Percentiles rank a stretch among this genome's conserved stretches.
These are phyloP conservation scores for Tamias sibiricus DNA, from an alignment of 2,113 vertebrate genomes.

Conservation along the genomic window DNA sequence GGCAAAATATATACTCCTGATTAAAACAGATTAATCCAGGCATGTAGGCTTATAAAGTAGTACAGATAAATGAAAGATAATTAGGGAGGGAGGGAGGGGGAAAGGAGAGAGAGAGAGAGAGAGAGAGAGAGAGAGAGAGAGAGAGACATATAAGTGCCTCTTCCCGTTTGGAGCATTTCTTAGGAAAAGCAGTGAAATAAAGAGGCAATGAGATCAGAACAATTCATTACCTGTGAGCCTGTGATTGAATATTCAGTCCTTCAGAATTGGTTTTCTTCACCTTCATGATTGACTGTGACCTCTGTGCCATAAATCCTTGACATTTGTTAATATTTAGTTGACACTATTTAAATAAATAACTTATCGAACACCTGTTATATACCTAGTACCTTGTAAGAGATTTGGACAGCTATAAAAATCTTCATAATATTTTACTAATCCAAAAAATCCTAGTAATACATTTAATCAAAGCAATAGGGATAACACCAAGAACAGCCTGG, in stretches of 20 bases:
- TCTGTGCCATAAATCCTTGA: not conserved
- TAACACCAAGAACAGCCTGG: not conserved
- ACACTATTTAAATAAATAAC: not conserved
- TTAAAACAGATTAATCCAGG: not conserved
- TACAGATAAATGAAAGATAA: not conserved
- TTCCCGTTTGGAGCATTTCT: not conserved
- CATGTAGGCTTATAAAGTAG: not conserved
- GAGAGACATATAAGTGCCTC: no score
- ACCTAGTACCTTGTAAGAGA: not conserved
- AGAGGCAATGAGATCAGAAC: not conserved
- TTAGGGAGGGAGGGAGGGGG: no score
- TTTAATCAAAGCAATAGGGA: not conserved
- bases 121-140: not conserved
- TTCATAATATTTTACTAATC: not conserved
- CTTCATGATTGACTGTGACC: not conserved
- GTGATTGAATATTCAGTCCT: not conserved
- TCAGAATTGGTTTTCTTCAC: not conserved
- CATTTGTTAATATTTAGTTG: not conserved
- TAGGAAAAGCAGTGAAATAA: not conserved
- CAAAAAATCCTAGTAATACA: not conserved
- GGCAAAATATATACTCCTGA: not conserved
- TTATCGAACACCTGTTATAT: not conserved
- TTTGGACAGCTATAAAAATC: not conserved
- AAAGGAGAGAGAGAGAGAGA: not conserved
- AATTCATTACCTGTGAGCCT: not conserved